phyloP scores from a whole-genome alignment of 2,797 vertebrate species.

The Alectoris magna region DNA sequence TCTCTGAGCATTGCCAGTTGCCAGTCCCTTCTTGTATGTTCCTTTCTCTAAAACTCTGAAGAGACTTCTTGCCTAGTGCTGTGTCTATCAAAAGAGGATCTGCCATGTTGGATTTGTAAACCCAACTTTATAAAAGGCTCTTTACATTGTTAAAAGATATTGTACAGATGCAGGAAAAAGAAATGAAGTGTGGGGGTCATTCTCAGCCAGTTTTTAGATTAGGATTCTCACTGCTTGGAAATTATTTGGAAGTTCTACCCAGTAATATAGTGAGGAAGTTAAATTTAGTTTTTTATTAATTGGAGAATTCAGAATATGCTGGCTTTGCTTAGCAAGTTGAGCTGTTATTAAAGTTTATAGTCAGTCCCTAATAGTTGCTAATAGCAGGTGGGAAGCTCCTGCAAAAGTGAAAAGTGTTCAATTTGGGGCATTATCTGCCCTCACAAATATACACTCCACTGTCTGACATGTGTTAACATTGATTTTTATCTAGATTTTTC shows the following conservation, averaged over 20 bases:
- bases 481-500: neutral
- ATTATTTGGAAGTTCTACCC: neutral
- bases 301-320: neutral
- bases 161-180: neutral
- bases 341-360: neutral
- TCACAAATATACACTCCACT: neutral
- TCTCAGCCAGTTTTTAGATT: neutral
- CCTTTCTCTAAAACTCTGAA: neutral
- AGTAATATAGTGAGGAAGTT: neutral
- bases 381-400: neutral
- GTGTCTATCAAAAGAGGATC: neutral
- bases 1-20: neutral
- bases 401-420: neutral
- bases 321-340: neutral
- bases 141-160: neutral
- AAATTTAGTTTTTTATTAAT: neutral
- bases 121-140: neutral
- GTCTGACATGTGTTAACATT: neutral
- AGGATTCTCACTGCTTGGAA: neutral
- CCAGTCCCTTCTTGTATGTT: neutral
- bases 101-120: neutral
- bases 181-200: neutral
- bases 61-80: neutral
- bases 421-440: neutral
- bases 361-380: rapidly evolving